A percentile compares a stretch with the other conserved stretches of the same genome.
These are phyloP conservation scores for Cremastobaeus sp. DNA, from an alignment of 2,888 invertebrate species.

Conservation along the genomic window DNA sequence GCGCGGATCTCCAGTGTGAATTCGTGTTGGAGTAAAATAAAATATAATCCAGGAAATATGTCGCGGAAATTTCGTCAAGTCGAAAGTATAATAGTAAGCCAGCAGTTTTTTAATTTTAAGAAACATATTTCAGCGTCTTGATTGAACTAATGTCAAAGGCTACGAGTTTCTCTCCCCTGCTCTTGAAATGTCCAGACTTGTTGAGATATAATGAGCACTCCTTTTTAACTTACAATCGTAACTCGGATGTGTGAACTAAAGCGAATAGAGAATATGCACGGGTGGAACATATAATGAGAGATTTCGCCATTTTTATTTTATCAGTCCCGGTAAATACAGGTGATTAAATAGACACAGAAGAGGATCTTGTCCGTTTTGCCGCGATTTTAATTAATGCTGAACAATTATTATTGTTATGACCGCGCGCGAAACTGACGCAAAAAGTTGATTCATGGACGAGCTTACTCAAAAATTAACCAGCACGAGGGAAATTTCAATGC, in stretches of 20 bases:
- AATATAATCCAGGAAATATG: slow-evolving; percentile 20
- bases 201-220: slow-evolving; percentile 41
- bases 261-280: slow-evolving; percentile 2
- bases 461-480: no score
- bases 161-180: slow-evolving; percentile 32
- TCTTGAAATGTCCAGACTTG: slow-evolving; percentile 44
- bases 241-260: slow-evolving; percentile 30
- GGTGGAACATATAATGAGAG: no score
- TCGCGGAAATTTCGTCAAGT: slow-evolving; percentile 4
- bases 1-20: slow-evolving; percentile 1
- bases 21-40: slow-evolving; percentile 15
- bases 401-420: no score
- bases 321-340: neutral
- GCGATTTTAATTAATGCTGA: no score
- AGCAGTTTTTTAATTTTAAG: slow-evolving; percentile 23
- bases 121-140: slow-evolving; percentile 35
- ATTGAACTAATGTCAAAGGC: slow-evolving; percentile 32
- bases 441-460: no score
- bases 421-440: no score
- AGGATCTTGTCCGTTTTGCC: no score
- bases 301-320: neutral
- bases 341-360: no score
- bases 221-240: slow-evolving; percentile 35
- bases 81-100: slow-evolving; percentile 24
- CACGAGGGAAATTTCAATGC: no score